A percentile compares a stretch with the other conserved stretches of the same genome.
Evolutionary conservation across 2,888 invertebrate genomes (phyloP).

Genomic region (Macaria liturata): DNA sequence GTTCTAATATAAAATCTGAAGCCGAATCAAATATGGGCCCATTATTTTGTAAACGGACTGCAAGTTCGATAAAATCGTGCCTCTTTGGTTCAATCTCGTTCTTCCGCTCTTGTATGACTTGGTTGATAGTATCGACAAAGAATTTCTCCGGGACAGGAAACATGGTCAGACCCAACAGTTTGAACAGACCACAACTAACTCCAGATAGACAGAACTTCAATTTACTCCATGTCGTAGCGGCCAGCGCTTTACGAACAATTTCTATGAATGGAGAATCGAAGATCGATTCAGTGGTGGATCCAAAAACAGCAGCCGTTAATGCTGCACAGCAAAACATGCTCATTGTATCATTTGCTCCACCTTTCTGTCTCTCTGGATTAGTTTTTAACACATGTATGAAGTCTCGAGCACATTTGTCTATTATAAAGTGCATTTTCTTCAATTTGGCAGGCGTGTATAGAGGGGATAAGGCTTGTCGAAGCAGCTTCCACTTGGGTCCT

Average conservation of each 20-base stretch:
- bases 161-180: too few species aligned
- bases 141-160: too few species aligned
- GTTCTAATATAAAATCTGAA: too few species aligned
- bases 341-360: neutral
- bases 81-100: too few species aligned
- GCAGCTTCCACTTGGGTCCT: conserved; percentile 1
- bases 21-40: too few species aligned
- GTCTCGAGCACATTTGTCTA: conserved; percentile 5
- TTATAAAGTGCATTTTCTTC: conserved; percentile 3
- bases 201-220: neutral
- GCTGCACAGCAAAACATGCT: conserved; percentile 1
- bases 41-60: too few species aligned
- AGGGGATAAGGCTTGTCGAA: neutral
- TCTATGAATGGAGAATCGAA: conserved; percentile 5
- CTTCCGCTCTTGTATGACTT: too few species aligned
- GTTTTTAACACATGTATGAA: conserved; percentile 1
- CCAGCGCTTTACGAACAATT: neutral
- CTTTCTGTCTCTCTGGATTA: conserved; percentile 2
- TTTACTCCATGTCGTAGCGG: neutral
- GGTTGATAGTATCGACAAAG: too few species aligned
- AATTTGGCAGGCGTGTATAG: conserved; percentile 2
- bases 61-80: too few species aligned
- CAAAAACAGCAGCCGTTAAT: conserved; percentile 4
- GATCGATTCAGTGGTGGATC: neutral
- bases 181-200: too few species aligned